Percentiles rank a stretch among this genome's conserved stretches.
phyloP scores from a whole-genome alignment of 2,797 vertebrate genomes.

The Cyclopterus lumpus region DNA sequence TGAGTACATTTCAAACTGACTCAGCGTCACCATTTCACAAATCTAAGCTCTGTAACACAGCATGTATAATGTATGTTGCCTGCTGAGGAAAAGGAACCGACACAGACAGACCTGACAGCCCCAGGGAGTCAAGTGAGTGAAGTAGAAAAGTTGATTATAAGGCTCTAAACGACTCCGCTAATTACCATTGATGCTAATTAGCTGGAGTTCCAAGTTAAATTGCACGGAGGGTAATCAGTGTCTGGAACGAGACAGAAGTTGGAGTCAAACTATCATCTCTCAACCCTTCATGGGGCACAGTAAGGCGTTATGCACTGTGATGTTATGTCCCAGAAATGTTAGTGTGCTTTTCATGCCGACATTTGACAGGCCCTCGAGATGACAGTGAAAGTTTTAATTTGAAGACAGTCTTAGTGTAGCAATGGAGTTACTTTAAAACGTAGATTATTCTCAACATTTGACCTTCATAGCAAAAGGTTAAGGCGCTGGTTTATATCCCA shows the following conservation, averaged over 20 bases:
- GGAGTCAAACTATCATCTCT: conserved; percentile 77
- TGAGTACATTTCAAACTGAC: conserved; percentile 63
- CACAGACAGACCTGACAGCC: conserved; percentile 78
- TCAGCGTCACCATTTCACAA: conserved; percentile 64
- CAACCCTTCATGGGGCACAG: conserved; percentile 70
- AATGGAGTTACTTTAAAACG: conserved; percentile 7
- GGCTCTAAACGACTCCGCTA: conserved; percentile 82
- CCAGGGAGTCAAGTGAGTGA: conserved; percentile 79
- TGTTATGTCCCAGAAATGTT: conserved; percentile 59
- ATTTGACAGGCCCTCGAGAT: conserved; percentile 49
- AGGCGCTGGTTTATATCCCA: conserved; percentile 25
- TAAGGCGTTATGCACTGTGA: conserved; percentile 55
- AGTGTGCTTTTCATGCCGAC: conserved; percentile 36
- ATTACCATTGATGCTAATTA: conserved; percentile 85
- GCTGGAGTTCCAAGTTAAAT: conserved; percentile 79
- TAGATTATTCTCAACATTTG: conserved; percentile 21
- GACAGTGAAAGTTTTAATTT: conserved; percentile 46
- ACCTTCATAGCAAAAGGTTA: conserved; percentile 51
- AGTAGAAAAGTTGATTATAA: conserved; percentile 84
- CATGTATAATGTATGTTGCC: conserved; percentile 79
- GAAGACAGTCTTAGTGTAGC: background rate
- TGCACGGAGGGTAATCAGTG: conserved; percentile 80
- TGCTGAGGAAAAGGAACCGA: conserved; percentile 71
- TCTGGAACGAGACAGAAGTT: conserved; percentile 79
- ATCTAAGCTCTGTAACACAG: conserved; percentile 70